Evolutionary conservation across 2,113 vertebrate genomes (phyloP).

Genomic region (Alligator mississippiensis): DNA sequence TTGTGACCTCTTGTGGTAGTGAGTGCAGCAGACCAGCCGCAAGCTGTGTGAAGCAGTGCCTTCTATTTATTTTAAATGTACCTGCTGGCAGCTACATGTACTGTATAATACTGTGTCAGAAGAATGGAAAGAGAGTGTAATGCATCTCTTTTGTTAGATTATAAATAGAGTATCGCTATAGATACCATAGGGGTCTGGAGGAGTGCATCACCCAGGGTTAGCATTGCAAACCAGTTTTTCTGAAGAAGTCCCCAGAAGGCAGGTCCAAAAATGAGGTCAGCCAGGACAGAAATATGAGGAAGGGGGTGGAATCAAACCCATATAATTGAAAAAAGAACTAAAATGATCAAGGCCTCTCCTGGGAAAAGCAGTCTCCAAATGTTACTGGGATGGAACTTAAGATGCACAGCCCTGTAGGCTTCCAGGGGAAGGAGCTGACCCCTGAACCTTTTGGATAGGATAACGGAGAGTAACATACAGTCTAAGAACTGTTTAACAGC

Average conservation of each 20-base stretch:
- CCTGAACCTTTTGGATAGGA: rapidly evolving
- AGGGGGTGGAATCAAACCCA: background rate
- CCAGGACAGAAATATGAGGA: background rate
- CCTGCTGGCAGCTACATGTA: conserved; percentile 40
- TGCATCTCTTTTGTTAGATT: background rate
- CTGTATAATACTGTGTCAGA: background rate
- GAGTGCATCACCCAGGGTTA: background rate
- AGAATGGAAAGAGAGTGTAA: conserved; percentile 12
- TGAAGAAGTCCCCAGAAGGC: background rate
- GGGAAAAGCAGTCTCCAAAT: background rate
- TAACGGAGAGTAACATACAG: background rate
- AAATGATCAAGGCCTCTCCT: background rate
- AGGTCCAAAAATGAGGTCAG: background rate
- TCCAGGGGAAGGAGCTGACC: background rate
- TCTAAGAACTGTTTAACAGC: background rate
- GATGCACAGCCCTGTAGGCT: background rate
- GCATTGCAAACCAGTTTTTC: background rate
- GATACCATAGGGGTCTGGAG: background rate
- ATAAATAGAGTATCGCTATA: background rate
- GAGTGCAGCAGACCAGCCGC: background rate
- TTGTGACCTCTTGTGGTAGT: background rate
- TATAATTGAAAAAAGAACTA: background rate
- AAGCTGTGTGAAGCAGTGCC: conserved; percentile 10
- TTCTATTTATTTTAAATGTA: conserved; percentile 45
- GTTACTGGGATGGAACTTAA: background rate